Evolutionary conservation across 2,888 invertebrate species (phyloP), one percentile per base, ranked within the genome.

Genomic region (Willowsia nigromaculata): DNA sequence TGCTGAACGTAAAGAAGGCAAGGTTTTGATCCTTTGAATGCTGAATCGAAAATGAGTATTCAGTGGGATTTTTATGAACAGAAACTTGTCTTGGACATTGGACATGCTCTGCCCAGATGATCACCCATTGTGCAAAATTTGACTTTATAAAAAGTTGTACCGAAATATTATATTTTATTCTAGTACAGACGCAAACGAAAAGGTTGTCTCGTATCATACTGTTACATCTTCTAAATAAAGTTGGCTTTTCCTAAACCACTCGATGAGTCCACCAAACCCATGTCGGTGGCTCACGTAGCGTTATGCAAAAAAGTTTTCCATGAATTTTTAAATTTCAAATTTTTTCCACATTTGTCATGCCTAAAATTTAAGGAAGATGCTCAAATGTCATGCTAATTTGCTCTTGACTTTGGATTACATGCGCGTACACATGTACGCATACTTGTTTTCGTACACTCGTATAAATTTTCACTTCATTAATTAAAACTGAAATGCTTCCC

Each of bases 401-500:
- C 30, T 27, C 74, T 74, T 27, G 43, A 74, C 43, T 43, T 74
- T 62, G 62, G n/a, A n/a, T n/a, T 62, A 33, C n/a, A 3, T 33
- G 18, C 33, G 11, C 74, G 50, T 6, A 47, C 18, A 7, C 2
- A 25, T 43, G 37, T 4, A 25, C 13, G 9, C 30, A 62, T 27
- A 18, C 18, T 6, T 50, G 18, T 50, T 33, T 68, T 1, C 6
- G 27, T 30, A 59, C 37, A 18, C 5, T 62, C 15, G 15, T 25
- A 15, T 62, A 62, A 62, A 33, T 43, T 25, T 71, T 40, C 18
- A 71, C 1, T 47, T 50, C 18, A 43, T 47, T 37, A 50, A 50
- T 50, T 50, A 68, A 68, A 68, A 13, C 65, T 37, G 37, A 68
- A 68, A 33, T 27, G 25, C 47, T 74, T 74, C 74, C 74, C 47